Base-by-base conservation (phyloP, 1,140 invertebrate genomes). In the Drosophila melanica region DNA sequence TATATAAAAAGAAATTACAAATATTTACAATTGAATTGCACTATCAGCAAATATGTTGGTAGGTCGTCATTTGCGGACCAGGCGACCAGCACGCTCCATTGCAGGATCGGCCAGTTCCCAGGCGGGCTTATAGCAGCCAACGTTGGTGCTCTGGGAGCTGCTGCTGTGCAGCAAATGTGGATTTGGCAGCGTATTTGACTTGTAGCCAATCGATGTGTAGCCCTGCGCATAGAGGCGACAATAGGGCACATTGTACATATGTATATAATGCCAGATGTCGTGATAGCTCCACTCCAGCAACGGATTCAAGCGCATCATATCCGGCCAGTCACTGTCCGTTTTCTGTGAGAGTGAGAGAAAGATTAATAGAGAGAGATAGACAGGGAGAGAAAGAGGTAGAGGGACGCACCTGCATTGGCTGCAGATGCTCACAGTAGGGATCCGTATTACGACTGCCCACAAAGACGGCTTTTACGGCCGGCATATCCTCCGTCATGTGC, bases 401-500 rank as follows among this genome's bases (percentile, higher is more conserved):
- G 27, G 20, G 1, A 65, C 77, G 90, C 92, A 97, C 96, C 93
- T 95, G 94, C 93, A 97, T 95, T 66, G 93, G 90, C 23, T 94
- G 86, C 16, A 97, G 90, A 74, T 94, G 91, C 51, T 94, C 90
- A 23, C 95, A 95, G 89, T 94, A 95, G 0, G 98, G 97, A 93
- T 99, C 98, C 7, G 95, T 96, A 71, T 94, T 93, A 75, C 98
- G 93, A 16, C 95, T 97, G 35, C 98, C 98, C 95, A 99, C 97
- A 3, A 99, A 92, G 60, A 96, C 95, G 3, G 96, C 97, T 92
- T 96, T 96, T 6, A 98, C 93, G 48, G 94, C 90, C 1, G 94
- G 93, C 87, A 95, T 94, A 11, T 95, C 92, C 1, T 93, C 79
- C 9, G 96, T 89, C 48, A 98, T 91, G 16, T 93, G 92, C 23